Evolutionary conservation across 1,140 invertebrate genomes (phyloP).

Genomic region (Listronotus bonariensis): DNA sequence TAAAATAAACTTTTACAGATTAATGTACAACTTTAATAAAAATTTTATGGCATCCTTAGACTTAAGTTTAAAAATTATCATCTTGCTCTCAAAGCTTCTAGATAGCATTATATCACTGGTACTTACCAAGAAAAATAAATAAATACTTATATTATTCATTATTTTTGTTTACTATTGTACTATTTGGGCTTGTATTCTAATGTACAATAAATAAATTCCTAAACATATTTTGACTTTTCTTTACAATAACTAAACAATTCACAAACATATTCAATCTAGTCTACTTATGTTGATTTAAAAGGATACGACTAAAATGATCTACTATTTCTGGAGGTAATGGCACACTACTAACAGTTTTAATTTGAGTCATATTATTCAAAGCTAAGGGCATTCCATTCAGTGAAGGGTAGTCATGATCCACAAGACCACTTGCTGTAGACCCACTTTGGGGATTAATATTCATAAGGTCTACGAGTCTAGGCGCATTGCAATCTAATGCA

Average conservation of each 20-base stretch:
- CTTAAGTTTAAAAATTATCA: too few species aligned
- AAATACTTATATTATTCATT: too few species aligned
- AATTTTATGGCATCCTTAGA: too few species aligned
- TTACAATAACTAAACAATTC: neutral
- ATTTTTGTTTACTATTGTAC: too few species aligned
- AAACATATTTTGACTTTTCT: too few species aligned
- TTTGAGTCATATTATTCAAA: constrained; percentile 73
- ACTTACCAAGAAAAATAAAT: too few species aligned
- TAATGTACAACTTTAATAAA: too few species aligned
- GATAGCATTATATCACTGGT: too few species aligned
- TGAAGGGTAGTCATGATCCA: constrained; percentile 88
- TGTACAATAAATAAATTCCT: too few species aligned
- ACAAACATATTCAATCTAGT: neutral
- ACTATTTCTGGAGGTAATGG: constrained; percentile 90
- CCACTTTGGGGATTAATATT: constrained; percentile 62
- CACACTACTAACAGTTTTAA: constrained; percentile 80
- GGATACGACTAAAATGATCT: constrained; percentile 92
- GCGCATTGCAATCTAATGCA: constrained; percentile 70
- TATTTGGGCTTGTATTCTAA: too few species aligned
- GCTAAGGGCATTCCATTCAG: constrained; percentile 68
- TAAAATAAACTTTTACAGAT: too few species aligned
- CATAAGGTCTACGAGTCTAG: constrained; percentile 62
- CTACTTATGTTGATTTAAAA: constrained; percentile 55
- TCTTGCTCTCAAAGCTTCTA: too few species aligned
- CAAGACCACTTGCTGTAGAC: constrained; percentile 83